These are phyloP conservation scores for Phania funesta DNA, from an alignment of 2,888 invertebrate species.

Conservation along the genomic window DNA sequence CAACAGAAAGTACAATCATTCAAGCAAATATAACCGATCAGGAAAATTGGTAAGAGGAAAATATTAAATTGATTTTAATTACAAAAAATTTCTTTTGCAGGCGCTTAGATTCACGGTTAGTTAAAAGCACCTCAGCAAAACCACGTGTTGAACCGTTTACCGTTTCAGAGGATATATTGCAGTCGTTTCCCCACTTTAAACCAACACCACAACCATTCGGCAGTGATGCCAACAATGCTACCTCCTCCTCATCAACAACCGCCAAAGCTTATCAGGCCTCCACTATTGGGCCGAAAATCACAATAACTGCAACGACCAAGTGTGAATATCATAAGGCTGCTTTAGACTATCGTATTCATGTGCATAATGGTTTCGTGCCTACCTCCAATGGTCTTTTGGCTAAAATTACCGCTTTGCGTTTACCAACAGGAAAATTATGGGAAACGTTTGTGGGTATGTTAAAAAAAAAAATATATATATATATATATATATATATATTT, in stretches of 20 bases:
- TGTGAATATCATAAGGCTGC: constrained; percentile 78
- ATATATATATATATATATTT: too few relatives aligned
- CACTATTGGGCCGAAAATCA: constrained; percentile 72
- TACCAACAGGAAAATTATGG: constrained; percentile 85
- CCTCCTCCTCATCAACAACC: constrained; percentile 10
- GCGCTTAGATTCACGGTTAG: constrained; percentile 75
- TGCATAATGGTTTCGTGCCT: constrained; percentile 80
- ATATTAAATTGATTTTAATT: background rate
- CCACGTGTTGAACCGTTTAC: constrained; percentile 60
- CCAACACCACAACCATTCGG: constrained; percentile 58
- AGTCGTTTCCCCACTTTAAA: constrained; percentile 58
- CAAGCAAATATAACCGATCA: constrained; percentile 72
- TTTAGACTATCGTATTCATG: constrained; percentile 81
- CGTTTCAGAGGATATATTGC: constrained; percentile 42
- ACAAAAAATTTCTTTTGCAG: constrained; percentile 62
- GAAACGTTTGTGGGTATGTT: constrained; percentile 84
- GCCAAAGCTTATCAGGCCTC: constrained; percentile 69
- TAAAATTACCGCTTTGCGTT: constrained; percentile 83
- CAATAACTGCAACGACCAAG: constrained; percentile 73
- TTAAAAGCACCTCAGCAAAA: constrained; percentile 70
- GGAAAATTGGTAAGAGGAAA: constrained; percentile 71
- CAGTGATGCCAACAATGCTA: constrained; percentile 67
- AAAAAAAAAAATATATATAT: background rate
- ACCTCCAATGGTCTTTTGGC: constrained; percentile 83
- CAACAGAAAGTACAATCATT: background rate